Evolutionary conservation across 64 coral and sea anemone genomes (phyloP), one percentile per base, ranked within the genome.

Genomic region (Montipora foliosa): DNA sequence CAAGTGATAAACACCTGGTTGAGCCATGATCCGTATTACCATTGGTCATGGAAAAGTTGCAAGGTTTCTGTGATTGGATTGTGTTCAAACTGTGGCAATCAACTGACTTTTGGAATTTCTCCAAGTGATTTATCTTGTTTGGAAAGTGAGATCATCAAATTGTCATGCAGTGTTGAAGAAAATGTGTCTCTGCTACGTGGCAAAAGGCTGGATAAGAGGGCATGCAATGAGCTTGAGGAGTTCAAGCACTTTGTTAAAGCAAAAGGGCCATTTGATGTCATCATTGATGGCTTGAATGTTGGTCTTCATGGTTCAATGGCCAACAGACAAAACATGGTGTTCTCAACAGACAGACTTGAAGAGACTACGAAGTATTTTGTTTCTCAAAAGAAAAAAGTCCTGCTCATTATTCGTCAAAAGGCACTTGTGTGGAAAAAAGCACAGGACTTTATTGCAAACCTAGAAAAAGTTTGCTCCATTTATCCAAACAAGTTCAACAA

Each of bases 211-310:
- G 82, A 86, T 47, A 86, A 86, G 16, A 72, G 67, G 72, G 68
- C 68, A 9, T 68, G 67, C 6, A 45, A 86, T 47, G 82, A 86
- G 46, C 66, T 86, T 17, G 82, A 86, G n/a, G 66, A 86, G 13
- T 70, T 84, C 19, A 91, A 87, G 49, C 87, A 73, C 13, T 92
- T 87, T 92, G 71, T 79, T 7, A 87, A 77, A 68, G 20, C 55
- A 61, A 45, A 9, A 17, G 92, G 93, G 16, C 84, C 92, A 79
- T 98, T 98, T 98, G 96, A 98, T 78, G 67, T 98, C 3, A 95
- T 98, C 20, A 89, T 98, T 80, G 96, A 98, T 92, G 96, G 93
- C 4, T 85, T 94, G 60, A 98, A 95, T 87, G 77, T 98, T 89
- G 96, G 83, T 25, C 84, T 94, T n/a, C 57, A 69, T 76, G 92